Base-by-base conservation (phyloP, 2,113 vertebrate species). In the Murina feae region DNA sequence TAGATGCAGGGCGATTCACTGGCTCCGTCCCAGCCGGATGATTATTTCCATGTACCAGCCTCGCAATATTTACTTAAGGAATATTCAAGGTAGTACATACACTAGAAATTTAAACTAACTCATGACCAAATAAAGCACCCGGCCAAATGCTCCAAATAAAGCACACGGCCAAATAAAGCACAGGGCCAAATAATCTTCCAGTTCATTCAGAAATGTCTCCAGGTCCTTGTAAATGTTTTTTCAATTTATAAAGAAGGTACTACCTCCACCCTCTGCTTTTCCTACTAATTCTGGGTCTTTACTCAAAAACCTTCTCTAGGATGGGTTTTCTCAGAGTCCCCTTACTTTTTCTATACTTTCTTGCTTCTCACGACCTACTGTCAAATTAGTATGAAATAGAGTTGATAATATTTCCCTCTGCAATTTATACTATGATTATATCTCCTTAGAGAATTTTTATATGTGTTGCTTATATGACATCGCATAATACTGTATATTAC, bases 41-140 rank as follows among this genome's bases (percentile, higher is more conserved):
- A 97, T 91, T 84, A 95, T 82, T 93, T 90, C 55, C 39, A 79
- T 10, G 58, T 32, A 94, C 63, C n/a, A 79, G 72, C 30, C 20
- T 74, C 49, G 37, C 5, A 44, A 63, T 78, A 75, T 88, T 95
- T 93, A 95, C 35, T 25, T 47, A 75, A 93, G 66, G 69, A 94
- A 94, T 89, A 91, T 71, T 93, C 55, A 86, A 91, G 25, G 53
- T 75, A 66, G 75, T 30, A 83, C 47, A 86, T n/a, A 78, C 60
- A 63, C 85, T 32, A 85, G 88, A 69, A 76, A 95, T 90, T 84
- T 68, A 95, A 93, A 74, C 55, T 71, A 89, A 85, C 3, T 65
- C 37, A 72, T n/a, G 65, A 89, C 69, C 68, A 86, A 94, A 86
- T 85, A n/a, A n/a, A n/a, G n/a, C n/a, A n/a, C n/a, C n/a, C n/a